Evolutionary conservation across 2,888 invertebrate genomes (phyloP).

Genomic region (Polydrusus cervinus): DNA sequence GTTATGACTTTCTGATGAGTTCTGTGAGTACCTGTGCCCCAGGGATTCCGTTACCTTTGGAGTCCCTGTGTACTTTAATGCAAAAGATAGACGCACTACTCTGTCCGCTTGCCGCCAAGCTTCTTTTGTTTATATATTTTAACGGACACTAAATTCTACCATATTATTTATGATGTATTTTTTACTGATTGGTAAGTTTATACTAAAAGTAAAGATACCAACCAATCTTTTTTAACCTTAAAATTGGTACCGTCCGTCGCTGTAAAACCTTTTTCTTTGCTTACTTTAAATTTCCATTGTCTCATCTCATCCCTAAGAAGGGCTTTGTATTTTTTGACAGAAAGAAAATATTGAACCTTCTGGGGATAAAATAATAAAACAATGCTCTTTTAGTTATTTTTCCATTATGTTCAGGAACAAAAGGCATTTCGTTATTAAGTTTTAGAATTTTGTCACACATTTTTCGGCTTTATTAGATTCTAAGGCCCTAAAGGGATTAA

Average conservation of each 20-base stretch:
- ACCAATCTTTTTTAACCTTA: not conserved
- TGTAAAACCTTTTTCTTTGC: not conserved
- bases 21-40: too few relatives aligned
- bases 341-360: conserved; percentile 8
- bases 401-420: conserved; percentile 21
- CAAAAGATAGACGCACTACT: too few relatives aligned
- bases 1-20: too few relatives aligned
- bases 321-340: not conserved
- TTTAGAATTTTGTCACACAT: conserved; percentile 12
- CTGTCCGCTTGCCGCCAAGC: too few relatives aligned
- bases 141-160: too few relatives aligned
- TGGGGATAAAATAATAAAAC: conserved; percentile 16
- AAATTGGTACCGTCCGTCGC: not conserved
- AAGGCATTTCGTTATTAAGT: conserved; percentile 17
- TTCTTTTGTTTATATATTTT: too few relatives aligned
- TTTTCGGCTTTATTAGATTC: conserved; percentile 18
- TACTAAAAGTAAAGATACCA: not conserved
- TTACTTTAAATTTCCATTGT: not conserved
- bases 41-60: too few relatives aligned
- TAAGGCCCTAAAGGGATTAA: not conserved
- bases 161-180: too few relatives aligned
- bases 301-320: not conserved
- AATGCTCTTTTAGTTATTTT: conserved; percentile 8
- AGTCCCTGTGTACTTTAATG: too few relatives aligned
- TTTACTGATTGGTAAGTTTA: too few relatives aligned